Evolutionary conservation across 2,797 vertebrate species (phyloP).

Genomic region (Rhabdophis nuchalis): DNA sequence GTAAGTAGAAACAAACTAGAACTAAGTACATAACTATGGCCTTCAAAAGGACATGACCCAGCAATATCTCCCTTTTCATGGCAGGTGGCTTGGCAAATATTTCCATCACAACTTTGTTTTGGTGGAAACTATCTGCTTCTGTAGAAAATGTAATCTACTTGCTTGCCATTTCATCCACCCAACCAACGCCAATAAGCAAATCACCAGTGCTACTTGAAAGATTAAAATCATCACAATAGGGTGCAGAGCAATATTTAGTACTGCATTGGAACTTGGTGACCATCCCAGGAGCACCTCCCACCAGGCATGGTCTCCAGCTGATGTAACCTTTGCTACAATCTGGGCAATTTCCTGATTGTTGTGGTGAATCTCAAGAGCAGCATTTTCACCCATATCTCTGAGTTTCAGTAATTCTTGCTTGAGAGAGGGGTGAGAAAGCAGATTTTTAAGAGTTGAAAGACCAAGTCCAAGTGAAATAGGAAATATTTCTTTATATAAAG

Average conservation of each 20-base stretch:
- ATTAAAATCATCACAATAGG: constrained; percentile 26
- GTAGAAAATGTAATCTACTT: not conserved
- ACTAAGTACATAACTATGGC: not conserved
- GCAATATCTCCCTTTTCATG: not conserved
- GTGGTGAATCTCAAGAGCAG: constrained; percentile 8
- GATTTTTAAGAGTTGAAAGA: constrained; percentile 18
- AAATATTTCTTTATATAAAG: constrained; percentile 5
- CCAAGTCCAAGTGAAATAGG: constrained; percentile 23
- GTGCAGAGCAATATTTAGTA: constrained; percentile 22
- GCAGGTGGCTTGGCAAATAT: not conserved
- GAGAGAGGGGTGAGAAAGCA: constrained; percentile 27
- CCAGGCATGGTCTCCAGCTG: constrained; percentile 12
- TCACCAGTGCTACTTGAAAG: constrained; percentile 2
- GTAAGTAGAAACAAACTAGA: not conserved
- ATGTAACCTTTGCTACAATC: constrained; percentile 10
- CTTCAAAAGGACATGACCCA: not conserved
- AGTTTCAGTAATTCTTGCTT: constrained; percentile 20
- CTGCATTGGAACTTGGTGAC: constrained; percentile 12
- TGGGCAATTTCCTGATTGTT: constrained; percentile 19
- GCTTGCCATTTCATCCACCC: constrained; percentile 9
- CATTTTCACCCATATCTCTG: constrained; percentile 22
- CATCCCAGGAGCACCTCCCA: constrained; percentile 28
- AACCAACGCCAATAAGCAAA: not conserved
- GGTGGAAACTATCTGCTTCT: not conserved
- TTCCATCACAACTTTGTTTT: not conserved